Percentiles rank a stretch among this genome's conserved stretches.
phyloP scores from a whole-genome alignment of 1,140 invertebrate genomes.

The Centruroides vittatus region DNA sequence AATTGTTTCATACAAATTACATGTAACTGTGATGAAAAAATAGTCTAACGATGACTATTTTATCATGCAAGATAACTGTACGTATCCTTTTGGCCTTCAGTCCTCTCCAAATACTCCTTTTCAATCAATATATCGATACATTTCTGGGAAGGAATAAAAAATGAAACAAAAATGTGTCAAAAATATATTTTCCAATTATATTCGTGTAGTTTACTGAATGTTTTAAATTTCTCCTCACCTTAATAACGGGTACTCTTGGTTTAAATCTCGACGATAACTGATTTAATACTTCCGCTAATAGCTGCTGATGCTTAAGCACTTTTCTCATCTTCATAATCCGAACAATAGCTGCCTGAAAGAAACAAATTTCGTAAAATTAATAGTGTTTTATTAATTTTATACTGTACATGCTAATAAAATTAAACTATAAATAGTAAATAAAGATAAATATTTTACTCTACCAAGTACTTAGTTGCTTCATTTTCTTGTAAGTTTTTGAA shows the following conservation, averaged over 20 bases:
- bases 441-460: not conserved
- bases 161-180: not conserved
- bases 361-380: slow-evolving; percentile 1
- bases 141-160: slow-evolving; percentile 44
- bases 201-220: not conserved
- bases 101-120: slow-evolving; percentile 96
- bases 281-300: slow-evolving; percentile 90
- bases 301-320: slow-evolving; percentile 84
- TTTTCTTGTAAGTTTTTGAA: no score
- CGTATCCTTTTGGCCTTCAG: slow-evolving; percentile 94
- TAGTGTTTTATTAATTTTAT: not conserved
- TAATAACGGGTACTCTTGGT: slow-evolving; percentile 92
- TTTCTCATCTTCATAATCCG: slow-evolving; percentile 99
- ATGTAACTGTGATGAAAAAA: no score
- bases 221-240: slow-evolving; percentile 28
- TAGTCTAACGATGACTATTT: not conserved
- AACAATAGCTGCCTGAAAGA: slow-evolving; percentile 78
- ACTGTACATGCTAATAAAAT: not conserved
- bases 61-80: slow-evolving; percentile 22
- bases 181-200: not conserved
- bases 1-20: no score
- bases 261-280: slow-evolving; percentile 91
- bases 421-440: not conserved
- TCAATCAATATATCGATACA: slow-evolving; percentile 99
- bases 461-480: no score